These are phyloP conservation scores for Drosophila atripex DNA, from an alignment of 2,888 invertebrate species.

Conservation along the genomic window DNA sequence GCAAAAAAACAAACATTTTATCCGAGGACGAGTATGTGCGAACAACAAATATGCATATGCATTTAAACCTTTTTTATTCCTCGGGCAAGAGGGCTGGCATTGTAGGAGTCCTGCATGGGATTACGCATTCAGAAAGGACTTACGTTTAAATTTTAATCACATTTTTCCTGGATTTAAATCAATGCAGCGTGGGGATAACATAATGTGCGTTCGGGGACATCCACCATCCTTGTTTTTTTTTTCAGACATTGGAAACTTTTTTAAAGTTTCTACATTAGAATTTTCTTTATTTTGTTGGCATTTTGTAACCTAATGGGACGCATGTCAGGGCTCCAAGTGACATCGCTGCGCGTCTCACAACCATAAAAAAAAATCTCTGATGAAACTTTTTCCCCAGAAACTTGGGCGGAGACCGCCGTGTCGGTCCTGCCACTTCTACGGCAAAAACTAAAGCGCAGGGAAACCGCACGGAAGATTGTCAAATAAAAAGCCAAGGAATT, in stretches of 20 bases:
- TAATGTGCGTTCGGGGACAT: constrained; percentile 4
- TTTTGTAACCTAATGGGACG: constrained; percentile 44
- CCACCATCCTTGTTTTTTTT: background rate
- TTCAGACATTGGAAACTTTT: constrained; percentile 16
- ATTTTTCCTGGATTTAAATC: background rate
- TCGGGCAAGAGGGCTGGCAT: background rate
- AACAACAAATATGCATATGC: background rate
- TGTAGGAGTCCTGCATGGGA: background rate
- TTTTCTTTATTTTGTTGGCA: constrained; percentile 30
- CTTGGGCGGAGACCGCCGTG: constrained; percentile 10
- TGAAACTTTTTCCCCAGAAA: constrained; percentile 27
- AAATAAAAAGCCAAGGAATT: constrained; percentile 73
- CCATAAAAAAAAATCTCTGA: constrained; percentile 16
- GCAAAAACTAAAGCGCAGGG: constrained; percentile 8
- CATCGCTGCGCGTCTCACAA: constrained; percentile 4
- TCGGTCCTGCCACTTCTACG: background rate
- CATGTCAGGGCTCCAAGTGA: constrained; percentile 28
- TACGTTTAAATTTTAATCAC: background rate
- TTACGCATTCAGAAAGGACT: background rate
- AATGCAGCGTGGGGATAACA: background rate
- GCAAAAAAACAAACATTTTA: constrained; percentile 1
- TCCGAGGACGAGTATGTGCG: background rate
- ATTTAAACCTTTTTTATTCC: background rate
- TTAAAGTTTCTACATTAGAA: constrained; percentile 24
- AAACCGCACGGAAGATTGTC: constrained; percentile 69